phyloP scores from a whole-genome alignment of 2,113 vertebrate genomes.

The Calidris pygmaea region DNA sequence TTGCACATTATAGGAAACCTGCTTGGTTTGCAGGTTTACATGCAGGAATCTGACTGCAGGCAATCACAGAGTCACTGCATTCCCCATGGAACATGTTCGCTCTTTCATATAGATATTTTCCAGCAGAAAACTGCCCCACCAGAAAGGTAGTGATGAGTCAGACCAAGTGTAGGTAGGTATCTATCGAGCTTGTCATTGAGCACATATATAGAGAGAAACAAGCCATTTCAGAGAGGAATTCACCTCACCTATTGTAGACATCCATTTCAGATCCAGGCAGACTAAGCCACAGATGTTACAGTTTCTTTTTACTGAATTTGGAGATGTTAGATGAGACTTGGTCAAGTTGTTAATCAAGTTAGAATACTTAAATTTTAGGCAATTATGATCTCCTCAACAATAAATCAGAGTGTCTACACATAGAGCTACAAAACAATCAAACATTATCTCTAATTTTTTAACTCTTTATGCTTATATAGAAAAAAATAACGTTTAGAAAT shows the following conservation, averaged over 20 bases:
- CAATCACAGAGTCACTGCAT: neutral
- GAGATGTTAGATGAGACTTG: neutral
- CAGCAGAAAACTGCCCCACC: neutral
- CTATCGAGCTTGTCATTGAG: neutral
- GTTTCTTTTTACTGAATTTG: neutral
- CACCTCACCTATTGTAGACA: rapidly evolving
- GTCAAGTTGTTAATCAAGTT: neutral
- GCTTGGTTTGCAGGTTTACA: neutral
- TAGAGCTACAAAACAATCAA: neutral
- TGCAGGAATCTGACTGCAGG: neutral
- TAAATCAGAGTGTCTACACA: neutral
- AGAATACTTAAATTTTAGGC: neutral
- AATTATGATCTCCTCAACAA: neutral
- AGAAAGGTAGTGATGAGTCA: neutral
- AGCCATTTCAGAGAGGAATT: neutral
- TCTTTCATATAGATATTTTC: neutral
- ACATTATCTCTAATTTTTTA: neutral
- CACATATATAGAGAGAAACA: neutral
- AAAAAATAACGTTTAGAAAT: neutral
- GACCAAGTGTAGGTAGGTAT: neutral
- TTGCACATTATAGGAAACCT: neutral
- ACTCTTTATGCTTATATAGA: neutral
- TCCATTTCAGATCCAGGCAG: neutral
- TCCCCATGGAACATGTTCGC: neutral
- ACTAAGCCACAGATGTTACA: neutral